phyloP scores from a whole-genome alignment of 2,888 invertebrate species.

The Sicus ferrugineus region DNA sequence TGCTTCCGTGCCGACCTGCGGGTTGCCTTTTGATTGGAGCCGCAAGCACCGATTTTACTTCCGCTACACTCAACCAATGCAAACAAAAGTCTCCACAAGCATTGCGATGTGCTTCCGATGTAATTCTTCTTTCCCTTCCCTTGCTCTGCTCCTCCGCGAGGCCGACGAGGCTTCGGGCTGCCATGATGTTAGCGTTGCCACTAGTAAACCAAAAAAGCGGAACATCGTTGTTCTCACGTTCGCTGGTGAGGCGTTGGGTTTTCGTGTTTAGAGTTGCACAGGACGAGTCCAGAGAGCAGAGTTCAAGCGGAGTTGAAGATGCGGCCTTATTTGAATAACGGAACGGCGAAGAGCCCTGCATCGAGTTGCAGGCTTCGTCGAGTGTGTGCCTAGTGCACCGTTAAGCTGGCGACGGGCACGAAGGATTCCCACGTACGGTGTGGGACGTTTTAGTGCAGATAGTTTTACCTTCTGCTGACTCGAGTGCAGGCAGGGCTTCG shows the following conservation, averaged over 20 bases:
- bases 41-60: background rate
- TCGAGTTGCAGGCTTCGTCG: background rate
- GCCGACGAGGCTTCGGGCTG: background rate
- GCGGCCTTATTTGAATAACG: constrained; percentile 6
- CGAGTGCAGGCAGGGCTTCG: too few relatives aligned
- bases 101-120: constrained; percentile 14
- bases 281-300: background rate
- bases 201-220: background rate
- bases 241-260: background rate
- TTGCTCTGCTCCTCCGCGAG: background rate
- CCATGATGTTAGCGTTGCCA: background rate
- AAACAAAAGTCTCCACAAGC: constrained; percentile 9
- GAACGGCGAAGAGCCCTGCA: background rate
- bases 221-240: constrained; percentile 13
- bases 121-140: background rate
- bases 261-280: background rate
- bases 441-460: background rate
- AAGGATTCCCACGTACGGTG: constrained; percentile 8
- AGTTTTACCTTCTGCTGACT: background rate
- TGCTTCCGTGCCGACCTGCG: background rate
- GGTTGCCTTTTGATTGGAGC: background rate
- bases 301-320: background rate
- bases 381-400: background rate
- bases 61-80: background rate
- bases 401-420: background rate